Conservation (phyloP, 2,888 invertebrate genomes). For the Drosophila sordidula region DNA sequence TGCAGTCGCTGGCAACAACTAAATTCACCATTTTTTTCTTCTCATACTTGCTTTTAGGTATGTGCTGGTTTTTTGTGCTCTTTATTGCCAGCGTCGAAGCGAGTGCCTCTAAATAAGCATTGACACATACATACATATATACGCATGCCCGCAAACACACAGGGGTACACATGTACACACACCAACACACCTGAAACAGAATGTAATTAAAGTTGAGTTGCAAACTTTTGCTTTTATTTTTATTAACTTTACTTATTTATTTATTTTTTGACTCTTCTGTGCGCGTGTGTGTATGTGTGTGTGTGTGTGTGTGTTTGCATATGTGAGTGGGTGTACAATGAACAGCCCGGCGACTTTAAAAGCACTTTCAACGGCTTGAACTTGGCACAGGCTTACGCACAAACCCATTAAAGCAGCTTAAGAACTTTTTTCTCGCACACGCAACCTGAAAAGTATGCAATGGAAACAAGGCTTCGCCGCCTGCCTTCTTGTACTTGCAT, state of each 20-base stretch:
- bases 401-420: conserved; percentile 80
- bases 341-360: conserved; percentile 71
- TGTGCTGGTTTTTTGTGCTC: conserved; percentile 59
- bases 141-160: conserved; percentile 1
- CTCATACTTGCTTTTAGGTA: conserved; percentile 42
- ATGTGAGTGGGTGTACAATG: conserved; percentile 28
- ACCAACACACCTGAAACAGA: conserved; percentile 60
- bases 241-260: conserved; percentile 76
- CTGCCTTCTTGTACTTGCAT: conserved; percentile 64
- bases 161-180: conserved; percentile 6
- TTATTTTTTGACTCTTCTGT: conserved; percentile 60
- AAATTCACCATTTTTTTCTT: conserved; percentile 63
- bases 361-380: conserved; percentile 81
- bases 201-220: conserved; percentile 81
- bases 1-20: conserved; percentile 64
- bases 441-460: conserved; percentile 79
- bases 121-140: conserved; percentile 34
- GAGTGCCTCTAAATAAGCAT: conserved; percentile 75
- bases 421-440: conserved; percentile 67
- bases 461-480: conserved; percentile 52
- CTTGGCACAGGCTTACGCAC: conserved; percentile 76
- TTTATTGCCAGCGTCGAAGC: conserved; percentile 70
- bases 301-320: conserved; percentile 12
- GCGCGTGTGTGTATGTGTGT: neutral
- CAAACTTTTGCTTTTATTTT: conserved; percentile 80